Base-by-base conservation (phyloP, 2,888 invertebrate species). In the Drosophila conformis region DNA sequence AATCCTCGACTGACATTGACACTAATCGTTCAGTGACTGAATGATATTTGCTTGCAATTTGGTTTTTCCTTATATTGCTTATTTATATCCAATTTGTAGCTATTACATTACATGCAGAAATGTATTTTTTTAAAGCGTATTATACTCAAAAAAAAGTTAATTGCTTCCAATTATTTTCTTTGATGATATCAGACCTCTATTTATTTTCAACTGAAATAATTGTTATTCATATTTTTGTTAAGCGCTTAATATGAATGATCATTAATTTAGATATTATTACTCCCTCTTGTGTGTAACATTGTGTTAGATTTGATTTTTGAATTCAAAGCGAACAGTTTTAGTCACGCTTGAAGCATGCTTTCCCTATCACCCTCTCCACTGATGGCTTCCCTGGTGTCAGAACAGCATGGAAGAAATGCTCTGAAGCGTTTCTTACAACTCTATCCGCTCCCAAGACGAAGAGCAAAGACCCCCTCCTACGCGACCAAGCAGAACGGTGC, bases 401-500 rank as follows among this genome's bases (percentile, higher is more conserved):
- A 80, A 61, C 25, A 76, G 61, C 71, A 58, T 69, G 69, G 51
- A 58, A 60, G 67, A 57, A 52, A 64, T 42, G 76, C 76, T 76
- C 33, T 13, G 31, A 68, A 68, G 78, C 73, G 72, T 69, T 60
- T 38, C 63, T 60, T 75, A 78, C 64, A 78, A 52, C 78, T 68
- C 54, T 63, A 60, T 69, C 53, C 75, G 49, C 66, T 64, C 69
- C 66, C 69, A 64, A 29, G 40, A 21, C 11, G 6, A 6, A 31
- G 40, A 40, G 29, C 21, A 31, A 25, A 29, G 21, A 48, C 8
- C 38, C 58, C 52, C 49, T 51, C 51, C 53, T 62, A 69, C 0
- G 31, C 60, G 70, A 8, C 84, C 65, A 67, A 72, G 79, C 76
- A 63, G 79, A 83, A 87, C 87, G 51, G 53, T 54, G 53, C 54